Evolutionary conservation across 1,140 invertebrate species (phyloP), one percentile per base, ranked within the genome.

Genomic region (Sipha flava): DNA sequence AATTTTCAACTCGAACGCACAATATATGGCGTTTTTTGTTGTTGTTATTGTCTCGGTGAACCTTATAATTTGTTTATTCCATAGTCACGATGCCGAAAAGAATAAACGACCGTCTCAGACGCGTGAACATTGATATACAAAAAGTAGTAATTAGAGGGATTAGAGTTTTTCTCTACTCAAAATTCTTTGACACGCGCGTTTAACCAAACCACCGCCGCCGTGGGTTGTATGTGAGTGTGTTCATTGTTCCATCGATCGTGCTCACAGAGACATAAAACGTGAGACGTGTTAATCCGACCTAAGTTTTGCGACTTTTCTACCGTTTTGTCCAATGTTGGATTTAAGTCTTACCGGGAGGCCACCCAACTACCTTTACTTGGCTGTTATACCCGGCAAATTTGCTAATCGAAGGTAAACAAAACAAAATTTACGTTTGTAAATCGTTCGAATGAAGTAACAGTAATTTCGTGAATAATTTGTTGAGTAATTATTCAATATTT

Each of bases 51-150:
- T 66, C 34, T 12, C 64, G 40, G 37, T 37, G 64, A 68, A 68
- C 64, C 64, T 68, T 68, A 68, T 68, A 68, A 68, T 68, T 68
- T 68, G 64, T 68, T 68, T 68, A 43, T 45, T 68, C 40, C 64
- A 18, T 18, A 45, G 64, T 68, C 64, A 45, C 64, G 64, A 68
- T 62, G 40, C 62, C 18, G 23, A 66, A 66, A 66, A 40, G 9
- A 18, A 62, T 62, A 66, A 66, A 66, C 62, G 62, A 40, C 40
- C 64, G 40, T 26, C 37, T 68, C 40, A 40, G 26, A 45, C 37
- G 37, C n/a, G 37, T 4, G 40, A 31, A 66, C 64, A 40, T 45
- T 43, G 26, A 45, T 45, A 68, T 68, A 37, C 37, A 45, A 68
- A 68, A n/a, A n/a, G n/a, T 45, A 45, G 64, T 29, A 68, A 68